Evolutionary conservation across 2,113 vertebrate species (phyloP), one percentile per base, ranked within the genome.

Genomic region (Arizona elegans): DNA sequence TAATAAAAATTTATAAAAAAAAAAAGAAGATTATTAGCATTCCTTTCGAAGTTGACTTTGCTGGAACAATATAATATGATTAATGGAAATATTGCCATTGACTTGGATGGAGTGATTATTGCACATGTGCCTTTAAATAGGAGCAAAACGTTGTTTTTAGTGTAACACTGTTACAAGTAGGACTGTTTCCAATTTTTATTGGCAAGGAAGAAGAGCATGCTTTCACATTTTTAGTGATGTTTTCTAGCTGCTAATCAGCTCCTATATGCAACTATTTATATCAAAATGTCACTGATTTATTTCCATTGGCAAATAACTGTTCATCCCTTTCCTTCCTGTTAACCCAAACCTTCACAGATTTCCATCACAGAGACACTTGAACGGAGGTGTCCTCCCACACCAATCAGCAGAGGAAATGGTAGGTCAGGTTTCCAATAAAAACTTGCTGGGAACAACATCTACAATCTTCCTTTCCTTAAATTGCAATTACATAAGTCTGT

Each of bases 341-440:
- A 93, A 58, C 86, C 15, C 81, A 89, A n/a, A 92, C 58, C 52
- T 75, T 91, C 55, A 93, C 29, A 93, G 93, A 91, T 96, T 86
- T 91, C 91, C 87, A 1, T 17, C 89, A 88, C 1, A 12, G 43
- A 87, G 6, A 8, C 54, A 93, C 89, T 95, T 90, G 58, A 88
- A 90, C 17, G 5, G 53, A 93, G 23, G 43, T 90, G 85, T 92
- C 33, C 29, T 91, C 91, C 92, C 75, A 93, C 96, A 96, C 86
- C 94, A 92, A 95, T 94, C 93, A 93, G 70, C 58, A 90, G 33
- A 96, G 58, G 89, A 96, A 94, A 90, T 95, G 43, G 89, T 93
- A 95, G 95, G 91, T 65, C n/a, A 96, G 29, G 65, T 95, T 97
- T 90, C 95, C 92, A 93, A 95, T 92, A 21, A 9, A 86, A 92